Evolutionary conservation across 2,797 vertebrate genomes (phyloP).

Genomic region (Coracias cyanogaster): DNA sequence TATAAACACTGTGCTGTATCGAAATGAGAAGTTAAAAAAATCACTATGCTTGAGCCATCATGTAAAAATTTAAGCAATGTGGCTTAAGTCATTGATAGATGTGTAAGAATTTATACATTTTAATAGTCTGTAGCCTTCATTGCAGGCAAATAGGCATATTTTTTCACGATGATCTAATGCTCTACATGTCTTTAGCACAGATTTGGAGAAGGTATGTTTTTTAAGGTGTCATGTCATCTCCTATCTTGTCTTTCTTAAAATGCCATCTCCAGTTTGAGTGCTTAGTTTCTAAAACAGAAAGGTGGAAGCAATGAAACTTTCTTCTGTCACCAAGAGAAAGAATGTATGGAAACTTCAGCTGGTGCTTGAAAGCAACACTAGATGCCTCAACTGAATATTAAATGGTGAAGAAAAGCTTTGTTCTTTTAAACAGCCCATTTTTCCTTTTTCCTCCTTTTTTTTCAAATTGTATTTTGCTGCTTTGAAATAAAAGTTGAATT

Average conservation of each 20-base stretch:
- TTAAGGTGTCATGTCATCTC: neutral
- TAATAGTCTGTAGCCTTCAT: neutral
- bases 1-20: neutral
- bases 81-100: neutral
- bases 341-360: neutral
- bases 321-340: neutral
- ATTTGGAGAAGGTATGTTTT: neutral
- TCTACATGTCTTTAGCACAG: accelerated
- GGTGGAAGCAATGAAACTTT: neutral
- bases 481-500: neutral
- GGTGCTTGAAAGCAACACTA: neutral
- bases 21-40: neutral
- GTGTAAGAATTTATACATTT: neutral
- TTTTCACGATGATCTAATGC: neutral
- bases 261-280: neutral
- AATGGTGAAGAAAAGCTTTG: neutral
- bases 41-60: neutral
- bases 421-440: neutral
- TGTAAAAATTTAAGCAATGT: neutral
- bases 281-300: neutral
- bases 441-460: neutral
- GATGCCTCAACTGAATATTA: neutral
- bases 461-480: neutral
- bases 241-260: neutral
- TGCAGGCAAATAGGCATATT: neutral